Conservation (phyloP, 2,888 invertebrate species). For the Trichogramma evanescens region DNA sequence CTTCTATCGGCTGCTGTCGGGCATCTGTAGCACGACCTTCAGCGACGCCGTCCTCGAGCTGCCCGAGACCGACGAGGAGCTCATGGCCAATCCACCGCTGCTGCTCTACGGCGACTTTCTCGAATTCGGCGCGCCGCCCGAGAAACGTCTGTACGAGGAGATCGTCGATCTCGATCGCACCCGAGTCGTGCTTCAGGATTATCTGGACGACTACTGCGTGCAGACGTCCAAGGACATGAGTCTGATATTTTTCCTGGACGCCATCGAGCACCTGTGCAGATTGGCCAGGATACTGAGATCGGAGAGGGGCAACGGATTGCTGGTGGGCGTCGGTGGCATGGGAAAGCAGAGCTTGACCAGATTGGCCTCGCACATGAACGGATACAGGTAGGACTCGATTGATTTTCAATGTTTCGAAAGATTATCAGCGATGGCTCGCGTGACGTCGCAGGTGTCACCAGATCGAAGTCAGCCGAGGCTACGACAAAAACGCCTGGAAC, state of each 20-base stretch:
- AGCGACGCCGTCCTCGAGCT: conserved; percentile 55
- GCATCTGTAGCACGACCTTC: conserved; percentile 60
- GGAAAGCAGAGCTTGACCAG: conserved; percentile 84
- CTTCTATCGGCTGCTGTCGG: conserved; percentile 67
- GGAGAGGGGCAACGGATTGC: conserved; percentile 80
- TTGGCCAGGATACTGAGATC: conserved; percentile 76
- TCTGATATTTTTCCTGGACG: conserved; percentile 82
- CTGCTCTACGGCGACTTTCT: conserved; percentile 82
- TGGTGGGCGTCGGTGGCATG: conserved; percentile 85
- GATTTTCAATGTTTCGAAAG: not conserved
- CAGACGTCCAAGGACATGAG: conserved; percentile 72
- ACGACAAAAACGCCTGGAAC: conserved; percentile 76
- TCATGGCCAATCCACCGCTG: conserved; percentile 59
- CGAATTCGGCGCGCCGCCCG: conserved; percentile 63
- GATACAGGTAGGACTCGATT: conserved; percentile 58
- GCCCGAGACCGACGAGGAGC: conserved; percentile 50
- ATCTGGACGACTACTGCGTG: conserved; percentile 77
- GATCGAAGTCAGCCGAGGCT: conserved; percentile 78
- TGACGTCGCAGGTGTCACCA: conserved; percentile 66
- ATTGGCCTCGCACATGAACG: conserved; percentile 76
- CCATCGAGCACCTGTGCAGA: conserved; percentile 80
- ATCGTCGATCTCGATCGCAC: conserved; percentile 67
- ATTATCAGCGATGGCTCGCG: not conserved
- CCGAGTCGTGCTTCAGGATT: conserved; percentile 64
- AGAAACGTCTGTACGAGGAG: conserved; percentile 76